Percentiles rank a stretch among this genome's conserved stretches.
Evolutionary conservation across 2,797 vertebrate genomes (phyloP).

Genomic region (Scomberomorus guttatus): DNA sequence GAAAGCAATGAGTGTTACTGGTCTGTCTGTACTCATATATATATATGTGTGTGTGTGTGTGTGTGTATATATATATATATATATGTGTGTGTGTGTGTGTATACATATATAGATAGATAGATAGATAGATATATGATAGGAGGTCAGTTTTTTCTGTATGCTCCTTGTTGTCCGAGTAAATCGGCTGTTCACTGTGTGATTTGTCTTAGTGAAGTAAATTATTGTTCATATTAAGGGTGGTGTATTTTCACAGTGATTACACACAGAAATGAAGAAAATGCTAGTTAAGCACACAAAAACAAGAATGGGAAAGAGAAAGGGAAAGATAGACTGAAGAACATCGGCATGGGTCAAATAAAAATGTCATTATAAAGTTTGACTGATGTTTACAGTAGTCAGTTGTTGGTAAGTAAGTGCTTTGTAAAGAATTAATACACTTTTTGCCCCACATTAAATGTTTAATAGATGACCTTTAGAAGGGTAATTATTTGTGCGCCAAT

Average conservation of each 20-base stretch:
- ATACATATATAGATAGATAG: too few relatives aligned
- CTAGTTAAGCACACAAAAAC: background rate
- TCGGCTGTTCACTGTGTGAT: background rate
- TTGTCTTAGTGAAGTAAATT: constrained; percentile 18
- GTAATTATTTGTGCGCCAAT: too few relatives aligned
- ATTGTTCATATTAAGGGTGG: background rate
- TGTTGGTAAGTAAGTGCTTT: too few relatives aligned
- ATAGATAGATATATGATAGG: constrained; percentile 1
- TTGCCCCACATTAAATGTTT: too few relatives aligned
- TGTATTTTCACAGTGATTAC: background rate
- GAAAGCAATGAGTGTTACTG: background rate
- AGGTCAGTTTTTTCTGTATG: constrained; percentile 5
- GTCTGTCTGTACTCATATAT: background rate
- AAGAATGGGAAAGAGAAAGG: too few relatives aligned
- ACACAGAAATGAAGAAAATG: background rate
- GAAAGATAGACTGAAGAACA: too few relatives aligned
- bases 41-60: background rate
- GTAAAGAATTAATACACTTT: too few relatives aligned
- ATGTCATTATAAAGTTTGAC: too few relatives aligned
- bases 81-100: too few relatives aligned
- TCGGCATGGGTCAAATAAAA: background rate
- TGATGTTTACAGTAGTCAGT: too few relatives aligned
- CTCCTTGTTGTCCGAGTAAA: background rate
- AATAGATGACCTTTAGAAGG: too few relatives aligned
- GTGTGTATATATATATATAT: too few relatives aligned